These are phyloP conservation scores for Danio tinwini DNA, from an alignment of 2,797 vertebrate genomes.

Conservation along the genomic window DNA sequence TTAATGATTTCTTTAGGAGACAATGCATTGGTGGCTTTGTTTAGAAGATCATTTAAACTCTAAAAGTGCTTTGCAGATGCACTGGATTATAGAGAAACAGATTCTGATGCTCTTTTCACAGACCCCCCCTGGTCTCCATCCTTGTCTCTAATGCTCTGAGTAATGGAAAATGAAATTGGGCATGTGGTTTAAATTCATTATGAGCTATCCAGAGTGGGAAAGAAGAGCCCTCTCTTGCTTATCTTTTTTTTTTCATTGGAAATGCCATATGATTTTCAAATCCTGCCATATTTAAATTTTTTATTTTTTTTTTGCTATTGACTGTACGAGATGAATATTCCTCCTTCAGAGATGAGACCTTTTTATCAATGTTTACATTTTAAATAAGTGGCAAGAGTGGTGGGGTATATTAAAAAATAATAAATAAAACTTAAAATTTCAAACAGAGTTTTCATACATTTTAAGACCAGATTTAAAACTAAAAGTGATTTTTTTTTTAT, in stretches of 20 bases:
- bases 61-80: constrained; percentile 18
- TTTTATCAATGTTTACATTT: no score
- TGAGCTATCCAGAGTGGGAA: not conserved
- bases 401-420: no score
- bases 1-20: not conserved
- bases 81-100: constrained; percentile 14
- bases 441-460: no score
- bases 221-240: constrained; percentile 7
- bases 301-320: no score
- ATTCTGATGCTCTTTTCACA: constrained; percentile 10
- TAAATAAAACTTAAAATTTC: no score
- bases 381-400: no score
- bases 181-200: constrained; percentile 37
- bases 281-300: no score
- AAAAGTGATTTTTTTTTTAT: no score
- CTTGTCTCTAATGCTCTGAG: constrained; percentile 23
- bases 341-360: no score
- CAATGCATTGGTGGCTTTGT: constrained; percentile 15
- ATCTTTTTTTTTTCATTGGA: constrained; percentile 7
- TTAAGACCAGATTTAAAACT: no score
- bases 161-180: constrained; percentile 40
- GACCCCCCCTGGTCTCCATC: constrained; percentile 21
- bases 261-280: no score
- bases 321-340: no score
- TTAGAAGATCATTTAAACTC: constrained; percentile 9